phyloP scores from a whole-genome alignment of 2,888 invertebrate species.

The Idaea biselata region DNA sequence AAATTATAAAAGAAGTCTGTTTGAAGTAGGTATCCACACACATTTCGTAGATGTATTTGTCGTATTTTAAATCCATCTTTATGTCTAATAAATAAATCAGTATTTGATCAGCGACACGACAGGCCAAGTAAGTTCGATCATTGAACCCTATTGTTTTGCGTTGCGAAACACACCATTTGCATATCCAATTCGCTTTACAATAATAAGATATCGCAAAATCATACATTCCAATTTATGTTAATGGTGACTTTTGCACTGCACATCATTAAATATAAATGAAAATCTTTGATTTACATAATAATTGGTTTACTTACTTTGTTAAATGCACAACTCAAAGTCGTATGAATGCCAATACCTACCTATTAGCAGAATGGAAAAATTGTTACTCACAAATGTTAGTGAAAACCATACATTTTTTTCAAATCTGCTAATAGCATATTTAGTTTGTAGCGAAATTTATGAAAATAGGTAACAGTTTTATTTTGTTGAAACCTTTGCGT shows the following conservation, averaged over 20 bases:
- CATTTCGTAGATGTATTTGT: too few relatives aligned
- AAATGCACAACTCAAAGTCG: not conserved
- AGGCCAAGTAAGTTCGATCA: conserved; percentile 42
- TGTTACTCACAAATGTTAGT: too few relatives aligned
- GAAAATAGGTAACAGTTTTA: not conserved
- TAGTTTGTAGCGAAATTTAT: not conserved
- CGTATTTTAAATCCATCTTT: too few relatives aligned
- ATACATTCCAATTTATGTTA: conserved; percentile 35
- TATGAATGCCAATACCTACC: too few relatives aligned
- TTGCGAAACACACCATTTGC: conserved; percentile 63
- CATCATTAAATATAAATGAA: conserved; percentile 3
- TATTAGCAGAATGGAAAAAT: too few relatives aligned
- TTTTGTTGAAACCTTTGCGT: not conserved
- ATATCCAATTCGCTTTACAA: conserved; percentile 34
- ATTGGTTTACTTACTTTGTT: not conserved
- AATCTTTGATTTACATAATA: not conserved
- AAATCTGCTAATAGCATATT: too few relatives aligned
- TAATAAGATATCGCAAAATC: conserved; percentile 56
- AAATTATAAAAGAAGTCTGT: too few relatives aligned
- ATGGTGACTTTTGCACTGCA: conserved; percentile 41
- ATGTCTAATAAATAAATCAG: not conserved
- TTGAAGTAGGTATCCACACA: too few relatives aligned
- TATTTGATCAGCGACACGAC: not conserved
- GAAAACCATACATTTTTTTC: too few relatives aligned
- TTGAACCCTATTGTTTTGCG: conserved; percentile 66